Base-by-base conservation (phyloP, 92 coral and sea anemone genomes). In the Muricea muricata region DNA sequence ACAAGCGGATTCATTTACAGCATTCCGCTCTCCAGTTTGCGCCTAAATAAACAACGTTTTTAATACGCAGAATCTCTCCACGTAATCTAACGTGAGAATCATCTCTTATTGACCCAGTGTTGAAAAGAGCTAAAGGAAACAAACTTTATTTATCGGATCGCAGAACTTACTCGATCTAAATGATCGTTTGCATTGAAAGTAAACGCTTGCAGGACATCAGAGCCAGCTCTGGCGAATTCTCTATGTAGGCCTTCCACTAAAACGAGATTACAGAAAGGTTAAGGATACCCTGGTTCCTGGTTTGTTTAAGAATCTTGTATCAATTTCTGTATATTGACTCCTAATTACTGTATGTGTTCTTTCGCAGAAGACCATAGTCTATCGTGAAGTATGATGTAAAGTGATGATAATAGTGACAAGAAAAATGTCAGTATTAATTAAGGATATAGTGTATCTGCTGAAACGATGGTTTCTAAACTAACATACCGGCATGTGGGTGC, bases 201-300 rank as follows among this genome's bases (percentile, higher is more conserved):
- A 35, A 89, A 92, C n/a, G 94, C 92, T 79, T 89, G 94, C 46
- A 92, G 86, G 37, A 92, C 91, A 39, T 89, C 91, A 26, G 92
- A 79, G 20, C 94, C 94, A 12, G 94, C 94, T 35, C 90, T 76
- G 42, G 80, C 68, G 39, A 91, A 85, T 54, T 92, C 94, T 11
- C 88, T 87, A 66, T 86, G 94, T 61, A 89, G 89, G 21, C 81
- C 91, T 23, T 87, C 93, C 55, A 92, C 94, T 92, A 65, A 1
- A 80, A 78, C 34, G 52, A 11, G 39, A 32, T 37, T 30, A 21
- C 25, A 33, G 12, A 33, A 31, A n/a, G 1, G 24, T 66, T 66
- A 10, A n/a, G n/a, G n/a, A n/a, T n/a, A n/a, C n/a, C n/a, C n/a
- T n/a, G n/a, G n/a, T n/a, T n/a, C n/a, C n/a, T n/a, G n/a, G n/a